phyloP scores from a whole-genome alignment of 2,888 invertebrate genomes.

The Agrochola lychnidis region DNA sequence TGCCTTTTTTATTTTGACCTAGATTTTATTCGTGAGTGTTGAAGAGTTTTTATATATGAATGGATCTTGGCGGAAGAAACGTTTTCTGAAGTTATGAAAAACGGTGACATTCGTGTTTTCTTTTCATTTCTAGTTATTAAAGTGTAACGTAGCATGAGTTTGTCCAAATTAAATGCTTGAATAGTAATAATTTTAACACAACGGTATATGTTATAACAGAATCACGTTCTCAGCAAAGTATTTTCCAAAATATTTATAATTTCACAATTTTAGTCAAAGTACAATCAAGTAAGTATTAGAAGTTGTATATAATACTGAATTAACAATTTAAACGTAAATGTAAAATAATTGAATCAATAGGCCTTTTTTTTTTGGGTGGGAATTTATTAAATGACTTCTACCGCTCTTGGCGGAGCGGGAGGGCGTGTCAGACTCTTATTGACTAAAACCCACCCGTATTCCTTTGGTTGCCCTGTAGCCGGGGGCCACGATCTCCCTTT shows the following conservation, averaged over 20 bases:
- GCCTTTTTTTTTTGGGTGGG: too few species aligned
- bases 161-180: neutral
- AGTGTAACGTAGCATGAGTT: too few species aligned
- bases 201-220: neutral
- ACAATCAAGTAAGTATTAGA: neutral
- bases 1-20: slow-evolving; percentile 8
- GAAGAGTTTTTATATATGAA: neutral
- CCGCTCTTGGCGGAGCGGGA: too few species aligned
- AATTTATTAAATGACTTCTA: too few species aligned
- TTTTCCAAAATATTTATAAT: neutral
- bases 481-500: too few species aligned
- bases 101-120: neutral
- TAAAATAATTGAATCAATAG: too few species aligned
- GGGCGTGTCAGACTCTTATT: too few species aligned
- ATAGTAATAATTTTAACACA: neutral
- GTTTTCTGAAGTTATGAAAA: neutral
- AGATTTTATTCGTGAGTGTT: neutral
- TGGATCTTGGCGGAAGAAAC: too few species aligned
- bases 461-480: too few species aligned
- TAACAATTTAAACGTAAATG: too few species aligned
- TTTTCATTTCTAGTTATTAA: neutral
- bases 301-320: too few species aligned
- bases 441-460: too few species aligned
- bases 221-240: neutral
- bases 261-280: neutral